phyloP scores from a whole-genome alignment of 2,113 vertebrate species.

The Gallinago media region DNA sequence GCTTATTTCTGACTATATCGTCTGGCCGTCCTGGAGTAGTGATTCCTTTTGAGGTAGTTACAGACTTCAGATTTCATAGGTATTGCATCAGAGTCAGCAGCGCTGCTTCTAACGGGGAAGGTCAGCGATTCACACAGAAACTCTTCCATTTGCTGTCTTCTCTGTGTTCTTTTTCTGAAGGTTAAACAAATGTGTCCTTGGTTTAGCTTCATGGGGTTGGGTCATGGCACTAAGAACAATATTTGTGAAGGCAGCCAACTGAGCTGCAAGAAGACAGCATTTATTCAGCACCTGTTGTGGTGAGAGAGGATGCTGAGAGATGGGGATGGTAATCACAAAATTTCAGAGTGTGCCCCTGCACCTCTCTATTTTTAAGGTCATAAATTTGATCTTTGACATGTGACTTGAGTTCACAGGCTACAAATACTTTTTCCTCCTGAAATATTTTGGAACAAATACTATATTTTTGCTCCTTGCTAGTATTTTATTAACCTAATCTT shows the following conservation, averaged over 20 bases:
- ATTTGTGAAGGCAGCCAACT: neutral
- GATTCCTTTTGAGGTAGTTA: neutral
- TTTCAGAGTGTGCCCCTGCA: neutral
- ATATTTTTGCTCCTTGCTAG: neutral
- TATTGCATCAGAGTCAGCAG: neutral
- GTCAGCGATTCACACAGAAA: accelerated
- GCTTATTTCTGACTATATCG: accelerated
- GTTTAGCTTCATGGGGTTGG: accelerated
- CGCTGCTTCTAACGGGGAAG: neutral
- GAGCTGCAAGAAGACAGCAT: neutral
- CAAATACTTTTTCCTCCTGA: neutral
- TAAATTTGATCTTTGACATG: neutral
- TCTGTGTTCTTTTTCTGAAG: neutral
- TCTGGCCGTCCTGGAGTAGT: accelerated
- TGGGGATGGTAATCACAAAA: too few species aligned
- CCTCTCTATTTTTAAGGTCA: neutral
- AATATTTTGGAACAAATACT: neutral
- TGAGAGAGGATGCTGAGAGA: neutral
- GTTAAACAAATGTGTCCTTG: neutral
- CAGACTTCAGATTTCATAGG: accelerated
- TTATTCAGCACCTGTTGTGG: accelerated
- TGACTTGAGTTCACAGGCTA: neutral
- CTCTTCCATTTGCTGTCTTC: neutral
- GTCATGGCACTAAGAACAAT: accelerated
- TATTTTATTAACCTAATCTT: neutral